These are phyloP conservation scores for Phaethon lepturus DNA, from an alignment of 2,113 vertebrate genomes.

Conservation along the genomic window DNA sequence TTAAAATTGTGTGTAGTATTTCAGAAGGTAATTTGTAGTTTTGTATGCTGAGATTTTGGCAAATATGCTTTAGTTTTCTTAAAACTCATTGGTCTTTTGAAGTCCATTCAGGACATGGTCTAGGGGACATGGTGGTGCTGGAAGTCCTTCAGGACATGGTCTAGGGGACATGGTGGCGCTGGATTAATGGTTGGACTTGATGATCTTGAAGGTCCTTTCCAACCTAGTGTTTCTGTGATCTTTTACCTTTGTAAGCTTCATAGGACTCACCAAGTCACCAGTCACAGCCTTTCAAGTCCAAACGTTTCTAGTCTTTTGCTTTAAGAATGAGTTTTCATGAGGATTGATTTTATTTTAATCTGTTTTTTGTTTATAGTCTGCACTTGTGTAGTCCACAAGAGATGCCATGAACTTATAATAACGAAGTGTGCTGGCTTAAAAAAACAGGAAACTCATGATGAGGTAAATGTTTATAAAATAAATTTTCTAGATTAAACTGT, in stretches of 20 bases:
- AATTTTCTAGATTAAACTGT: background rate
- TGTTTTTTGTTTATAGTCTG: constrained; percentile 85
- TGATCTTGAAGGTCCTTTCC: too few species aligned
- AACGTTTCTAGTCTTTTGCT: background rate
- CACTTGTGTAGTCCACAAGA: constrained; percentile 98
- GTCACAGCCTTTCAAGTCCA: background rate
- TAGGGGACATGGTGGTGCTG: too few species aligned
- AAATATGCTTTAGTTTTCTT: background rate
- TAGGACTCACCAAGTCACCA: background rate
- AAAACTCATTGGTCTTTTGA: background rate
- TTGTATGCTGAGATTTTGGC: background rate
- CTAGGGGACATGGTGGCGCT: too few species aligned
- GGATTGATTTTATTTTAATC: background rate
- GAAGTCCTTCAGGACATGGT: too few species aligned
- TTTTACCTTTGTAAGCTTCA: background rate
- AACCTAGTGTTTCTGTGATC: too few species aligned
- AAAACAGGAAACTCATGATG: constrained; percentile 94
- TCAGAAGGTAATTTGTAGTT: background rate
- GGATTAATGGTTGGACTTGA: too few species aligned
- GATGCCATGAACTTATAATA: constrained; percentile 98
- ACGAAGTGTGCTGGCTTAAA: constrained; percentile 97
- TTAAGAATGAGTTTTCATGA: background rate
- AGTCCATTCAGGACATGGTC: too few species aligned
- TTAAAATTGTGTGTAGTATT: background rate
- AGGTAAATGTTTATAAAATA: constrained; percentile 82